These are phyloP conservation scores for Lepidurus arcticus DNA, from an alignment of 1,140 invertebrate genomes.

Conservation along the genomic window DNA sequence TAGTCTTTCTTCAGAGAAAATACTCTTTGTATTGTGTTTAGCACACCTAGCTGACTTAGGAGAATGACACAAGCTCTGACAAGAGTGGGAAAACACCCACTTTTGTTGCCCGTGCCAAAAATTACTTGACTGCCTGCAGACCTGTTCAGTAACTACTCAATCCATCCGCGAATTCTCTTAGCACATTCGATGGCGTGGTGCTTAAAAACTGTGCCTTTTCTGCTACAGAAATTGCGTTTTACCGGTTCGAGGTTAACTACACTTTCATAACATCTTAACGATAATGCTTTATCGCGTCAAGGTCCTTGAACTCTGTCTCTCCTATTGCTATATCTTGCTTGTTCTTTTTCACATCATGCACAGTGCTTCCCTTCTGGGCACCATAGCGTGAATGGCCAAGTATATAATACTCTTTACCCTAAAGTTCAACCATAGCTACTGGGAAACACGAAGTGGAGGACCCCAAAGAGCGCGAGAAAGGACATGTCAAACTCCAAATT, in stretches of 20 bases:
- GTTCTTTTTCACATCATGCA: not conserved
- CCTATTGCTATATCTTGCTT: not conserved
- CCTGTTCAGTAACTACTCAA: not conserved
- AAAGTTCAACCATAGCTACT: not conserved
- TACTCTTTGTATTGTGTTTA: not conserved
- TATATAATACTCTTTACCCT: not conserved
- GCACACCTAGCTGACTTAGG: not conserved
- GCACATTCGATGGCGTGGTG: too few species aligned
- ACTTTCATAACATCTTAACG: not conserved
- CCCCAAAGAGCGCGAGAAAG: conserved; percentile 7
- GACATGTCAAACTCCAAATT: not conserved
- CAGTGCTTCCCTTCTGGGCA: not conserved
- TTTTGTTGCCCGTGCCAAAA: not conserved
- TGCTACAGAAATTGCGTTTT: not conserved
- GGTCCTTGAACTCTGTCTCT: not conserved
- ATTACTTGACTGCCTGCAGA: not conserved
- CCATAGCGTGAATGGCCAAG: not conserved
- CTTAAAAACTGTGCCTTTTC: too few species aligned
- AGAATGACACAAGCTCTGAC: not conserved
- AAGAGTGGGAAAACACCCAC: conserved; percentile 1
- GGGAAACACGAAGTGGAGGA: not conserved
- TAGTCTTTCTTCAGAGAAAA: not conserved
- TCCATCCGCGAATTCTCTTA: not conserved
- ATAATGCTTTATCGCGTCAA: not conserved
- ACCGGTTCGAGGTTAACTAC: not conserved